phyloP scores from a whole-genome alignment of 2,113 vertebrate species.

The Genyomyrus donnyi region DNA sequence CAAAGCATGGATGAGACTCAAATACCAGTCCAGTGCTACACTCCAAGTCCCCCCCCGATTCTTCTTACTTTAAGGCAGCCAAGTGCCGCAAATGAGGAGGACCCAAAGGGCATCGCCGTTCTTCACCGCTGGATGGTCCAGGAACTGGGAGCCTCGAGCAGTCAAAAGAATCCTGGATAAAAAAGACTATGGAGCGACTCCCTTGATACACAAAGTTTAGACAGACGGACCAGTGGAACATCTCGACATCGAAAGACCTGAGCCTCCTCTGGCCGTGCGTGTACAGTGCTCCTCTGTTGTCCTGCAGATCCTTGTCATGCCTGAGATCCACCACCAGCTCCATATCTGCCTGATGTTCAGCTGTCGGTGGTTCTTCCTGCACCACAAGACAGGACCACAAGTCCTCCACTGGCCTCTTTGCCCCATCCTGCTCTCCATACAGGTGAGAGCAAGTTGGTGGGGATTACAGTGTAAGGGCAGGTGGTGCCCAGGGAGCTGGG shows the following conservation, averaged over 20 bases:
- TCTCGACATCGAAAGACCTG: background rate
- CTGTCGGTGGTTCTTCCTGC: background rate
- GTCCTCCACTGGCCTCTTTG: background rate
- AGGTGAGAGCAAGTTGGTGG: background rate
- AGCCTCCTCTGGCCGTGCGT: background rate
- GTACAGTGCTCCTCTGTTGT: background rate
- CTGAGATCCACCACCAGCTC: background rate
- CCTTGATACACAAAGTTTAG: background rate
- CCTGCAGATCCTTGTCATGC: background rate
- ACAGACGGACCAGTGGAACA: background rate
- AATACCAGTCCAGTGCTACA: too few species aligned
- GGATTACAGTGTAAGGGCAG: background rate
- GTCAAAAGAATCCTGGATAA: background rate
- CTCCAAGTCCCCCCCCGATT: background rate
- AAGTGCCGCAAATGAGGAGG: background rate
- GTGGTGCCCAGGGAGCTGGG: background rate
- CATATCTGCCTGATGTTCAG: background rate
- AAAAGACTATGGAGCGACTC: background rate
- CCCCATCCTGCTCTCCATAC: background rate
- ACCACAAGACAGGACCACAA: too few species aligned
- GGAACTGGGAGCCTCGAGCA: too few species aligned
- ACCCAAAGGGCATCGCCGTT: background rate
- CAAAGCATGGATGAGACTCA: background rate
- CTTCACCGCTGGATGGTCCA: background rate
- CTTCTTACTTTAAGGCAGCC: background rate